phyloP scores from a whole-genome alignment of 2,888 invertebrate species.

The Ariolimax columbianus region DNA sequence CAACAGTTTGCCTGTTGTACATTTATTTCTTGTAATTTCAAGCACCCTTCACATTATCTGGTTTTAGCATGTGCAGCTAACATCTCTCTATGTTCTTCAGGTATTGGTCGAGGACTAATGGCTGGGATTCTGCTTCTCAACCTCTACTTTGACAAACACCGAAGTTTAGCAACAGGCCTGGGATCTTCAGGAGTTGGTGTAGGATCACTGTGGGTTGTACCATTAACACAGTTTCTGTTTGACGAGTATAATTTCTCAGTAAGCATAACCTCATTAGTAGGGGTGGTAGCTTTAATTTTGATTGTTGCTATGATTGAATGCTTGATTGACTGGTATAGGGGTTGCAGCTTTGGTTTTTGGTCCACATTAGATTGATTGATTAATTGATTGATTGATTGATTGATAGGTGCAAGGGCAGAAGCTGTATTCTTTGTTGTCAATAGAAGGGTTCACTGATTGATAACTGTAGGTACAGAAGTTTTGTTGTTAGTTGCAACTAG shows the following conservation, averaged over 20 bases:
- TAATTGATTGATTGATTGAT: too few species aligned
- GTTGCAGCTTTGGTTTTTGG: too few species aligned
- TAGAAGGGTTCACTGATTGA: too few species aligned
- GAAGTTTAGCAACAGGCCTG: conserved; percentile 66
- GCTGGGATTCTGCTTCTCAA: conserved; percentile 62
- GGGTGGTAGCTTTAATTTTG: background rate
- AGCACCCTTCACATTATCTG: too few species aligned
- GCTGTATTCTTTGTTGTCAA: too few species aligned
- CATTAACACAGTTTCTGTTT: conserved; percentile 63
- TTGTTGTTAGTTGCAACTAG: too few species aligned
- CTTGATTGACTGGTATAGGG: background rate
- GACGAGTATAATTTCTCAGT: conserved; percentile 57
- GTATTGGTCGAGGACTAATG: conserved; percentile 64
- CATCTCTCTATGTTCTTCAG: conserved; percentile 51
- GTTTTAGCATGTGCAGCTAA: background rate
- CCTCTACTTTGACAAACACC: conserved; percentile 66
- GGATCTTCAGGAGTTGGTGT: conserved; percentile 68
- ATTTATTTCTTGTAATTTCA: too few species aligned
- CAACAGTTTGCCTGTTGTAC: too few species aligned
- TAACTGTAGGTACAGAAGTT: too few species aligned
- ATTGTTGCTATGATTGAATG: background rate
- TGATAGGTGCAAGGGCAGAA: too few species aligned
- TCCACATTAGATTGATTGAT: too few species aligned
- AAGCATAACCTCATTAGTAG: background rate
- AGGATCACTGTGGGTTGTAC: conserved; percentile 67